Base-by-base conservation (phyloP, 2,888 invertebrate species). In the Drosophila nr. fundita region DNA sequence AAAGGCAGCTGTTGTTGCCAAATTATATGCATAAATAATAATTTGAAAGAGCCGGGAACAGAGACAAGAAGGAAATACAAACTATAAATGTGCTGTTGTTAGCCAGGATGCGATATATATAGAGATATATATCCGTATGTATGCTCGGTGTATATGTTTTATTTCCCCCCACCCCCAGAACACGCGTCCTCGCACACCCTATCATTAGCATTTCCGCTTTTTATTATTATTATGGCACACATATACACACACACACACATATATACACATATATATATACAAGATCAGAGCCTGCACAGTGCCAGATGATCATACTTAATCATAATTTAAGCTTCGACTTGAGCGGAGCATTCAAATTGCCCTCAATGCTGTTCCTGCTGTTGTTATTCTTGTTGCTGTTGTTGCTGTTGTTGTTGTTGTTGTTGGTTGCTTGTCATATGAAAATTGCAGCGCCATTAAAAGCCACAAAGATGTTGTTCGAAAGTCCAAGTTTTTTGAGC, bases 151-250 rank as follows among this genome's bases (percentile, higher is more conserved):
- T 32, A 32, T 32, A 11, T 60, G 48, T 69, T 61, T 32, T 13
- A 34, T 58, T 38, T 29, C 30, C 57, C 57, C 57, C 42, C 42
- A 30, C 32, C 36, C 60, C 42, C 49, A 40, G 53, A 66, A 66
- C 66, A 77, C 36, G 30, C 57, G 42, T 45, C 15, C 30, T 57
- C 57, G 30, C 57, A 57, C 42, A 91, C 91, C 92, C 92, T 92
- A 92, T 92, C 92, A 92, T 92, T 92, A 92, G 92, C 89, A 92
- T 92, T 92, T 92, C 92, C 92, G 92, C 92, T 92, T 92, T 92
- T 92, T 92, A 92, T 91, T 91, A 92, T 91, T 91, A 89, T 91
- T 91, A 80, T 69, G 53, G n/a, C 71, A 40, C 48, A 69, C 61
- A 62, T 49, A 64, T 30, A 54, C 32, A 32, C 32, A 32, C 32